phyloP scores from a whole-genome alignment of 2,113 vertebrate species.

The Columbina picui region DNA sequence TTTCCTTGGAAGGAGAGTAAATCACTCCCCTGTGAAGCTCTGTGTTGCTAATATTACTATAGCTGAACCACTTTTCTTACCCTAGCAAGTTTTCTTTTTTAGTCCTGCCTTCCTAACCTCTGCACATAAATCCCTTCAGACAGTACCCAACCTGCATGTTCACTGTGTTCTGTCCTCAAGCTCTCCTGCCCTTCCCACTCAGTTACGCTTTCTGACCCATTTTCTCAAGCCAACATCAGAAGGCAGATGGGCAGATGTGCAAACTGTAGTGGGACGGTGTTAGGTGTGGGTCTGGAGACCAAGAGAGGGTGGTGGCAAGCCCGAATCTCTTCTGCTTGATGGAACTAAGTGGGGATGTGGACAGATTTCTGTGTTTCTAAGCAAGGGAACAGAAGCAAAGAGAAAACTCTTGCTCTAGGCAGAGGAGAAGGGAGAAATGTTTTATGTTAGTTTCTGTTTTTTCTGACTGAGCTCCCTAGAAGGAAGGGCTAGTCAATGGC shows the following conservation, averaged over 20 bases:
- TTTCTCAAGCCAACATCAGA: neutral
- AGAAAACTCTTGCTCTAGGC: neutral
- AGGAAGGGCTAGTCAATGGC: neutral
- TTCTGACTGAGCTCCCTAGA: neutral
- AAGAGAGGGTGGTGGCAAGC: neutral
- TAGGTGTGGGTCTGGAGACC: neutral
- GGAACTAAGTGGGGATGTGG: neutral
- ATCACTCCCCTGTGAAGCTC: neutral
- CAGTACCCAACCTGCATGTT: neutral
- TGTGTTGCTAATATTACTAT: neutral
- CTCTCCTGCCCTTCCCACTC: neutral
- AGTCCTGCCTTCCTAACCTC: neutral
- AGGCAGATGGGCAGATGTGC: neutral
- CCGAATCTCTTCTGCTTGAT: neutral
- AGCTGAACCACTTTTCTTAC: neutral
- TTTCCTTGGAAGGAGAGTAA: neutral
- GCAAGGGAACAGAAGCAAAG: neutral
- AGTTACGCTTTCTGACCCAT: neutral
- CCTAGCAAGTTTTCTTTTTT: neutral
- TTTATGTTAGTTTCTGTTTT: neutral
- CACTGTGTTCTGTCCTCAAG: neutral
- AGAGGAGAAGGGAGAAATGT: neutral
- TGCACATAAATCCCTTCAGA: neutral
- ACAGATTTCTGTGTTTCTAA: neutral
- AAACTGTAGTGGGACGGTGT: neutral